Base-by-base conservation (phyloP, 2,888 invertebrate genomes). In the Drosophila villosipedis region DNA sequence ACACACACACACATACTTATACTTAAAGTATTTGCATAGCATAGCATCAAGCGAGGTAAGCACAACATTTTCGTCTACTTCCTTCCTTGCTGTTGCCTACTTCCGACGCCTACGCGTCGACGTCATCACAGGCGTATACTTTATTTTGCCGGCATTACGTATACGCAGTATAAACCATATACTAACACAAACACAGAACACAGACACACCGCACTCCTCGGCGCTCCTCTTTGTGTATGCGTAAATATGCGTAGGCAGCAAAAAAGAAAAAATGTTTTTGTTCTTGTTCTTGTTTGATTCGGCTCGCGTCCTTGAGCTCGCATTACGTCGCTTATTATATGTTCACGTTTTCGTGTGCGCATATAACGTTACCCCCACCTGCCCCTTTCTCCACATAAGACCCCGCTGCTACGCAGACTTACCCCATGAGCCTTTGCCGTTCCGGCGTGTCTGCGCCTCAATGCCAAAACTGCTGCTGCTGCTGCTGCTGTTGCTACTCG, bases 141-240 rank as follows among this genome's bases (percentile, higher is more conserved):
- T 89, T 72, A 87, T 83, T 73, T 71, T 72, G 69, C 71, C 69
- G 58, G 73, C 82, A 70, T 84, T 88, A 66, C 89, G 90, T 85
- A 90, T 88, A 85, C 89, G 90, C 79, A 73, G 73, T 65, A 43
- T 68, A 60, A 10, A 4, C 25, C 47, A 7, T 2, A 16, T 14
- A 9, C 47, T 4, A 28, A 55, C 39, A 49, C 37, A 39, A 22
- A 60, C 52, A 57, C 39, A 50, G 25, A 57, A 57, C 22, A 33
- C 50, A 52, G 16, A 31, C 28, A 65, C 39, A 41, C 55, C 41
- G 22, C 22, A 22, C 43, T 22, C 16, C 37, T 19, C 70, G 16
- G 0, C 33, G 59, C 33, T 28, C 19, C 37, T 22, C 70, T 28
- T 59, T 72, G 68, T 83, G 58, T 83, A 62, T 78, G 73, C 81